These are phyloP conservation scores for Escarpia spicata DNA, from an alignment of 2,888 invertebrate species.

Conservation along the genomic window DNA sequence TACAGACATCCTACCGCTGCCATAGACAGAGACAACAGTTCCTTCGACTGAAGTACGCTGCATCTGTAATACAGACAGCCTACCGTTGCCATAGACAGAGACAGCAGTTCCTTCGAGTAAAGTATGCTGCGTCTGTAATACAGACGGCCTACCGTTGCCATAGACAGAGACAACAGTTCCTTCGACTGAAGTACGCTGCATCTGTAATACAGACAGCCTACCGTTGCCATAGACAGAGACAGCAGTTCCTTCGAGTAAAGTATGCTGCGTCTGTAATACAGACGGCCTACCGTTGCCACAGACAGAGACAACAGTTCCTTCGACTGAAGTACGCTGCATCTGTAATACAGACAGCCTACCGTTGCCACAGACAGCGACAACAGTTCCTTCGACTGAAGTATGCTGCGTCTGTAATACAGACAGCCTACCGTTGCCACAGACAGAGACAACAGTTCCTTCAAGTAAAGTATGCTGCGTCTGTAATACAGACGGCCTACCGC, in stretches of 20 bases:
- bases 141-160: not conserved
- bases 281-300: not conserved
- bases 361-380: not conserved
- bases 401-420: not conserved
- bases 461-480: not conserved
- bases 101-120: not conserved
- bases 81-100: not conserved
- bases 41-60: not conserved
- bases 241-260: not conserved
- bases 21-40: not conserved
- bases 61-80: not conserved
- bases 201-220: not conserved
- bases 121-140: not conserved
- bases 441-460: not conserved
- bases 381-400: not conserved
- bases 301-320: not conserved
- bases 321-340: not conserved
- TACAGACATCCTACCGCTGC: not conserved
- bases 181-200: not conserved
- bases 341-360: not conserved
- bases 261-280: not conserved
- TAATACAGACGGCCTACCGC: not conserved
- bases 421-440: not conserved
- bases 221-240: not conserved
- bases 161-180: not conserved